A percentile compares a stretch with the other conserved stretches of the same genome.
Evolutionary conservation across 1,140 invertebrate species (phyloP).

Genomic region (Olivierus martensii): DNA sequence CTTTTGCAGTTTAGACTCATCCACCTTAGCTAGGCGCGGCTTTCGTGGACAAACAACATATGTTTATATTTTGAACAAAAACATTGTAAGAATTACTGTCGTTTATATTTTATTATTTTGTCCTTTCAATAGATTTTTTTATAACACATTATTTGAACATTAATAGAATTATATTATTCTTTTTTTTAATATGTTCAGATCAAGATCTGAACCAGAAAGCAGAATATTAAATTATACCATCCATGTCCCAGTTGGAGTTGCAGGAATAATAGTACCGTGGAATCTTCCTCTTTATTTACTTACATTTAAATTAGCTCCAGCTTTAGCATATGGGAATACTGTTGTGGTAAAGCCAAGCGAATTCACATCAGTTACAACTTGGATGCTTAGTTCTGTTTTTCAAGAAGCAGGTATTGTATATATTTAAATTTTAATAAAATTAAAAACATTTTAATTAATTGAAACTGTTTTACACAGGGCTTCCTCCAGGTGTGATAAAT

Average conservation of each 20-base stretch:
- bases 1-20: no score
- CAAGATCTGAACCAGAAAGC: conserved; percentile 23
- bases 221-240: conserved; percentile 38
- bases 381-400: conserved; percentile 37
- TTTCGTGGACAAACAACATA: no score
- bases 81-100: no score
- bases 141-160: no score
- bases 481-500: conserved; percentile 44
- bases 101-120: no score
- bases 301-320: conserved; percentile 43
- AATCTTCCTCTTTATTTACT: conserved; percentile 46
- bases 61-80: no score
- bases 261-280: conserved; percentile 44
- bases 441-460: no score
- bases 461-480: conserved; percentile 25
- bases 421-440: no score
- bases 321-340: conserved; percentile 42
- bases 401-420: conserved; percentile 26
- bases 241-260: conserved; percentile 39
- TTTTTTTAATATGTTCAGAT: neutral
- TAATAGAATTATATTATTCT: no score
- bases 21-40: no score
- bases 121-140: no score
- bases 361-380: conserved; percentile 43
- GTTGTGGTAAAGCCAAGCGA: conserved; percentile 47